Conservation (phyloP, 1,140 invertebrate species). For the Anoplophora glabripennis region DNA sequence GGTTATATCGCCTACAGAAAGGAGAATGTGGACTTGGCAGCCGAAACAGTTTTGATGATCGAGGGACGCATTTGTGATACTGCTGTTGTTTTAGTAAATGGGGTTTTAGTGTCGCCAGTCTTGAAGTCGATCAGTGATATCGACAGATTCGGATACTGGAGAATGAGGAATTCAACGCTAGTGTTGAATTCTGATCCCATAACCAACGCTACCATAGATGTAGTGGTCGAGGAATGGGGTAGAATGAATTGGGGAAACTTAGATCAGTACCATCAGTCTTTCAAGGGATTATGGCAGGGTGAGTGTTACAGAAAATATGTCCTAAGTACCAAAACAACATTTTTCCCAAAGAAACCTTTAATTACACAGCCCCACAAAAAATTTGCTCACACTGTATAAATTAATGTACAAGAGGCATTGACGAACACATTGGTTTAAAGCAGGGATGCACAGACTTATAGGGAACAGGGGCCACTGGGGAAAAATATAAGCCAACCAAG, state of each 20-base stretch:
- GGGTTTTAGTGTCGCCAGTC: slow-evolving; percentile 43
- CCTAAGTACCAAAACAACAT: too few species aligned
- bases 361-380: too few species aligned
- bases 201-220: slow-evolving; percentile 3
- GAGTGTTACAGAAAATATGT: too few species aligned
- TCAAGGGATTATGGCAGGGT: slow-evolving; percentile 54
- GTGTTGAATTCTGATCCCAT: neutral
- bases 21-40: slow-evolving; percentile 30
- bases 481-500: too few species aligned
- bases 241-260: neutral
- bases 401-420: too few species aligned
- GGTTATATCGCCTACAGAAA: slow-evolving; percentile 58
- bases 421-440: too few species aligned
- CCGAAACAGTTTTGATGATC: slow-evolving; percentile 44
- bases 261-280: slow-evolving; percentile 37
- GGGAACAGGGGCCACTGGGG: too few species aligned
- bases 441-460: too few species aligned
- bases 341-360: too few species aligned
- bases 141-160: slow-evolving; percentile 51
- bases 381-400: too few species aligned
- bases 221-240: slow-evolving; percentile 9
- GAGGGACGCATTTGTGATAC: slow-evolving; percentile 53
- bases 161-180: slow-evolving; percentile 39
- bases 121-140: slow-evolving; percentile 40
- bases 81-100: slow-evolving; percentile 52